These are phyloP conservation scores for Melinaea menophilus DNA, from an alignment of 2,888 invertebrate species.

Conservation along the genomic window DNA sequence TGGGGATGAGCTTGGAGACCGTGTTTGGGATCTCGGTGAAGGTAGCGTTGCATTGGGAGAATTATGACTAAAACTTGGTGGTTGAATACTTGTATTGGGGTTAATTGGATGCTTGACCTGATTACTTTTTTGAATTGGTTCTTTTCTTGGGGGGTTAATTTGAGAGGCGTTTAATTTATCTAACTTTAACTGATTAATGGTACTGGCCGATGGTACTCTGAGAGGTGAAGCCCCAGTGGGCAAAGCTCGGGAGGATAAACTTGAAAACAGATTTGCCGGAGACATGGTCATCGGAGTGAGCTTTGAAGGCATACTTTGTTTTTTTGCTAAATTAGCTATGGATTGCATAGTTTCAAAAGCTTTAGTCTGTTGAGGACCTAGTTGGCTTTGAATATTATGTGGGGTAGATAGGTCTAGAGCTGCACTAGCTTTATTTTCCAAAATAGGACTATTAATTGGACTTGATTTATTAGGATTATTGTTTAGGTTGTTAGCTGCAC, in stretches of 20 bases:
- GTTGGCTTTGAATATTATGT: constrained; percentile 62
- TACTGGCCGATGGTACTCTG: constrained; percentile 57
- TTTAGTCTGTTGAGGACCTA: constrained; percentile 66
- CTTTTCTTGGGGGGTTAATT: constrained; percentile 47
- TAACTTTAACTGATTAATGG: constrained; percentile 55
- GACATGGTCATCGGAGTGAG: constrained; percentile 48
- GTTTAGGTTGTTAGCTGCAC: constrained; percentile 54
- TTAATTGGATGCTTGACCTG: constrained; percentile 45
- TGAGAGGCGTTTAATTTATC: constrained; percentile 52
- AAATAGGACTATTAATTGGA: constrained; percentile 36
- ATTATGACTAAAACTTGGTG: constrained; percentile 52
- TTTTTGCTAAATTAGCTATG: constrained; percentile 72
- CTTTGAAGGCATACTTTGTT: constrained; percentile 65
- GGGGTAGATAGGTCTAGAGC: constrained; percentile 73
- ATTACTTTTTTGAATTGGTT: constrained; percentile 49
- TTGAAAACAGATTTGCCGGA: constrained; percentile 55
- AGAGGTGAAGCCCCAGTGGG: constrained; percentile 47
- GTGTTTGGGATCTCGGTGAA: constrained; percentile 66
- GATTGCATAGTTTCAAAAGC: constrained; percentile 75
- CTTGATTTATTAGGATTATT: constrained; percentile 51
- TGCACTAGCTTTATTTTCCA: constrained; percentile 58
- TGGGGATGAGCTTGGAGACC: constrained; percentile 75
- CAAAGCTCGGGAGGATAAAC: constrained; percentile 50
- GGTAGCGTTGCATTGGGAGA: constrained; percentile 53
- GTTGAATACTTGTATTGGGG: constrained; percentile 46